phyloP scores from a whole-genome alignment of 2,888 invertebrate species.

The Scaptomyza cyrtandrae region DNA sequence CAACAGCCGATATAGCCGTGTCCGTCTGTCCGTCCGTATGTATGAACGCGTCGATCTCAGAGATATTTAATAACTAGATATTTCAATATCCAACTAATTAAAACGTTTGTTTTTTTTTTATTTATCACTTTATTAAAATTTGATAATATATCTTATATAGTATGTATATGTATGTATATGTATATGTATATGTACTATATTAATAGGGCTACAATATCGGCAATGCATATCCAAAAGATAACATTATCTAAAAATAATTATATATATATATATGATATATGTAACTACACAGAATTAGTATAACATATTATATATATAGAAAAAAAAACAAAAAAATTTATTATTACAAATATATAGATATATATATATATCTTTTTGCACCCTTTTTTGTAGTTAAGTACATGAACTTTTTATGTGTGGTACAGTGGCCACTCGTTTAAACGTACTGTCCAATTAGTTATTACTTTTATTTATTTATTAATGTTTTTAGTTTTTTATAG shows the following conservation, averaged over 20 bases:
- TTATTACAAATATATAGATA: slow-evolving; percentile 17
- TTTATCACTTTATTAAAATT: slow-evolving; percentile 62
- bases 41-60: too few relatives aligned
- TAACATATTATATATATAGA: background rate
- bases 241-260: slow-evolving; percentile 38
- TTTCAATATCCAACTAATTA: too few relatives aligned
- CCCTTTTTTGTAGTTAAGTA: slow-evolving; percentile 38
- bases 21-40: too few relatives aligned
- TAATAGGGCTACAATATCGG: slow-evolving; percentile 52
- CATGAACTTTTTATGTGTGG: slow-evolving; percentile 24
- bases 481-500: slow-evolving; percentile 31
- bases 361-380: slow-evolving; percentile 12
- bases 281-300: slow-evolving; percentile 11
- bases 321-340: slow-evolving; percentile 36
- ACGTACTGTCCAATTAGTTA: background rate
- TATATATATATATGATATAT: background rate
- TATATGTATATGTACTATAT: slow-evolving; percentile 28
- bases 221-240: slow-evolving; percentile 47
- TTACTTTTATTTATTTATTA: background rate
- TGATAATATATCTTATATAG: slow-evolving; percentile 42
- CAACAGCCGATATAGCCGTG: too few relatives aligned
- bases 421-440: slow-evolving; percentile 4
- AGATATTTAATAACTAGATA: too few relatives aligned
- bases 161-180: slow-evolving; percentile 7
- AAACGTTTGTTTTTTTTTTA: background rate